A percentile compares a stretch with the other conserved stretches of the same genome.
Conservation (phyloP, 2,888 invertebrate genomes). For the Cosmopolites sordidus region DNA sequence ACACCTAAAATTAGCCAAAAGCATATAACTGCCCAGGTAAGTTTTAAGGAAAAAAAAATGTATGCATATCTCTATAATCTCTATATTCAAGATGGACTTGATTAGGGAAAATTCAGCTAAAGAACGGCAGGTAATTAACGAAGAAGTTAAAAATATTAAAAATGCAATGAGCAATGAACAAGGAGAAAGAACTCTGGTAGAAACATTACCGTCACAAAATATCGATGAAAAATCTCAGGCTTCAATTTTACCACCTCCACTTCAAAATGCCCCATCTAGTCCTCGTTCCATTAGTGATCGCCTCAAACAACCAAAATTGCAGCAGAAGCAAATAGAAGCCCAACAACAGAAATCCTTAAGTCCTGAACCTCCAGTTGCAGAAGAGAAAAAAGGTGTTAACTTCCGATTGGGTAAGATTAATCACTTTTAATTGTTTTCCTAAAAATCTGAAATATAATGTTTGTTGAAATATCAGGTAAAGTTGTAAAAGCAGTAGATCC, state of each 20-base stretch:
- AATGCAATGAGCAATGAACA: conserved; percentile 31
- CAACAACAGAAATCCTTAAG: conserved; percentile 35
- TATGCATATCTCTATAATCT: too few relatives aligned
- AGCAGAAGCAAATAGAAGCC: conserved; percentile 37
- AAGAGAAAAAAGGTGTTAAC: conserved; percentile 29
- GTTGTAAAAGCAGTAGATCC: background rate
- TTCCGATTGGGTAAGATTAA: conserved; percentile 37
- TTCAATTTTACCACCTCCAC: conserved; percentile 21
- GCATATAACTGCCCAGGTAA: conserved; percentile 39
- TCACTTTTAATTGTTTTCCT: too few relatives aligned
- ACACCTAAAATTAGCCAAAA: conserved; percentile 64
- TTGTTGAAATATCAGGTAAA: conserved; percentile 1
- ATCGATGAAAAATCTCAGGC: conserved; percentile 24
- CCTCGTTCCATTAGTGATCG: conserved; percentile 44
- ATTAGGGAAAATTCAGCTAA: conserved; percentile 32
- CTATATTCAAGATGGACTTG: conserved; percentile 24
- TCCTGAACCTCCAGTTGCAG: conserved; percentile 33
- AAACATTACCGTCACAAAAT: conserved; percentile 21
- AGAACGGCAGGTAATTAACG: conserved; percentile 20
- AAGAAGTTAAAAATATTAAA: conserved; percentile 38
- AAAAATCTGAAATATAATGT: too few relatives aligned
- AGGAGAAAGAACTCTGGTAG: conserved; percentile 9
- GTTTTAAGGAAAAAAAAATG: background rate
- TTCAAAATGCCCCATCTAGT: conserved; percentile 27
- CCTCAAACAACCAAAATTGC: conserved; percentile 44